A percentile compares a stretch with the other conserved stretches of the same genome.
These are phyloP conservation scores for Ceratosolen solmsi DNA, from an alignment of 1,140 invertebrate species.

Conservation along the genomic window DNA sequence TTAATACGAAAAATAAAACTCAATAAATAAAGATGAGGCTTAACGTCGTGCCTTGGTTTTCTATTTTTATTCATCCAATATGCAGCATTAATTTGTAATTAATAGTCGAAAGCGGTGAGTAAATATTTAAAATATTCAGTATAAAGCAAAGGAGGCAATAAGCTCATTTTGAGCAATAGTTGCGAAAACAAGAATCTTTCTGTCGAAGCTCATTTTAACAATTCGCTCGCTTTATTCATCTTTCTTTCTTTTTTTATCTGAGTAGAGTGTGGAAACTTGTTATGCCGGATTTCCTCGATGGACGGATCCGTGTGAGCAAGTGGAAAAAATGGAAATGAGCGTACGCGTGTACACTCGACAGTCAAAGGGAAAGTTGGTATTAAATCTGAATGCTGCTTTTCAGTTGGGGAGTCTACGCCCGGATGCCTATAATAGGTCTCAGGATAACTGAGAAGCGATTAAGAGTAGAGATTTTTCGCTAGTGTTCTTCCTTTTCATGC, in stretches of 20 bases:
- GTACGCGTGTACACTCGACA: not conserved
- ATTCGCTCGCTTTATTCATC: not conserved
- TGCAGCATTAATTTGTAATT: no score
- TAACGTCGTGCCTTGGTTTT: no score
- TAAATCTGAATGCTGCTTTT: constrained; percentile 7
- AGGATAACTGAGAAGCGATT: constrained; percentile 13
- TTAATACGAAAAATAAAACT: no score
- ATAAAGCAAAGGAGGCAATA: not conserved
- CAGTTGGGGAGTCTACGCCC: not conserved
- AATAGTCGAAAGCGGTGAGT: no score
- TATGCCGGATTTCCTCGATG: constrained; percentile 4
- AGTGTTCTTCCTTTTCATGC: no score
- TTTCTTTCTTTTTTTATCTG: not conserved
- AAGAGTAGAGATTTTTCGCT: not conserved
- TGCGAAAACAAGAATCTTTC: not conserved
- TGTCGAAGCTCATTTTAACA: no score
- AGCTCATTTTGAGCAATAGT: not conserved
- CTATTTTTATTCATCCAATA: no score
- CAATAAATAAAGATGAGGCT: no score
- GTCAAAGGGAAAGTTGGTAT: constrained; percentile 5
- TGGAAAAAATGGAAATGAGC: constrained; percentile 20
- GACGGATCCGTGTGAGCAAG: not conserved
- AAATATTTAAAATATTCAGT: no score
- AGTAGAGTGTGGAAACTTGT: constrained; percentile 1
- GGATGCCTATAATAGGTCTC: not conserved